Conservation (phyloP, 2,888 invertebrate species). For the Tiliacea citrago region DNA sequence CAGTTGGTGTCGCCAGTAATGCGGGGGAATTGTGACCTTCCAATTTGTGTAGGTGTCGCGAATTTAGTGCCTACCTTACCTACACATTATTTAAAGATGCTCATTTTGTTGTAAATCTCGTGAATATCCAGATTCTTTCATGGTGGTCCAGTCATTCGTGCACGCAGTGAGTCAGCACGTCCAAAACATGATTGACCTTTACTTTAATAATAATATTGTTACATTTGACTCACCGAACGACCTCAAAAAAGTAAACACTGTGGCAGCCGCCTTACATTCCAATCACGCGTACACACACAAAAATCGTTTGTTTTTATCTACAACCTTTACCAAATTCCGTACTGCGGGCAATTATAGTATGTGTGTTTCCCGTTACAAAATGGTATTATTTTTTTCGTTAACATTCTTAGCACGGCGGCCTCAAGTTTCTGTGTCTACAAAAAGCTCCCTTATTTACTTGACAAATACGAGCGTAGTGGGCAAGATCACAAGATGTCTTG, state of each 20-base stretch:
- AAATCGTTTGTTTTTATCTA: constrained; percentile 73
- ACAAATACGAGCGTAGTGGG: constrained; percentile 71
- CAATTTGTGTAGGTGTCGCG: constrained; percentile 17
- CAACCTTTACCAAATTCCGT: constrained; percentile 69
- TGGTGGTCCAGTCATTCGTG: constrained; percentile 16
- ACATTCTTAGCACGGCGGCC: constrained; percentile 75
- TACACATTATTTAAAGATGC: constrained; percentile 15
- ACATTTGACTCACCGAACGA: constrained; percentile 36
- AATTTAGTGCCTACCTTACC: constrained; percentile 14
- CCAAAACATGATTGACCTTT: constrained; percentile 44
- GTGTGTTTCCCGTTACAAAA: constrained; percentile 75
- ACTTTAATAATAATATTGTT: constrained; percentile 42
- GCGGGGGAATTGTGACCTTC: constrained; percentile 31
- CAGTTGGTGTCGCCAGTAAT: constrained; percentile 30
- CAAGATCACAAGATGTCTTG: constrained; percentile 61
- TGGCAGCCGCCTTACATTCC: constrained; percentile 63
- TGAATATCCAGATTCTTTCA: not conserved
- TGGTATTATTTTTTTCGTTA: constrained; percentile 77
- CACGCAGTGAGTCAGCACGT: constrained; percentile 28
- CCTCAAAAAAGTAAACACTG: constrained; percentile 41
- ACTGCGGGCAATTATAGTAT: constrained; percentile 69
- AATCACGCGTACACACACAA: constrained; percentile 56
- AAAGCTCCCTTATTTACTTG: constrained; percentile 76
- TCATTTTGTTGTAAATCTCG: not conserved
- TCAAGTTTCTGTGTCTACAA: constrained; percentile 75